Conservation (phyloP, 2,797 vertebrate species). For the Phoxinus dragarum region DNA sequence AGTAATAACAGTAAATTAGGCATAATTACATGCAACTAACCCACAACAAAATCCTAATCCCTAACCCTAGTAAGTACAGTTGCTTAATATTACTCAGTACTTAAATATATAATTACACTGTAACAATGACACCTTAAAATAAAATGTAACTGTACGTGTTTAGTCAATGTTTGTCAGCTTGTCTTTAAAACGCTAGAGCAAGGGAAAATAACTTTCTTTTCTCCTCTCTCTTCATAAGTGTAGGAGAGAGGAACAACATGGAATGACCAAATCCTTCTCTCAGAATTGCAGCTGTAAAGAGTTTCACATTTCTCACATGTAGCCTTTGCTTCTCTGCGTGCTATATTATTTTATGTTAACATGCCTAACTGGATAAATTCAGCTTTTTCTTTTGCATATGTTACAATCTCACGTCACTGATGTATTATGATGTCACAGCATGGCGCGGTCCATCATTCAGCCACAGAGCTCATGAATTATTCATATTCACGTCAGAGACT, state of each 20-base stretch:
- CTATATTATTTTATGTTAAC: not conserved
- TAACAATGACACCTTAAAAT: no score
- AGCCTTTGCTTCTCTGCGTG: not conserved
- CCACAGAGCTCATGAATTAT: conserved; percentile 54
- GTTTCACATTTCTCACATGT: not conserved
- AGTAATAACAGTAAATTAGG: no score
- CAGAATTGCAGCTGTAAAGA: not conserved
- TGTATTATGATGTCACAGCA: conserved; percentile 25
- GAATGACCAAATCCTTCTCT: not conserved
- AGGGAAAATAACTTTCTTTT: not conserved
- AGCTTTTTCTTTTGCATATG: not conserved
- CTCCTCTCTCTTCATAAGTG: not conserved
- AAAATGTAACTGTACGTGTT: not conserved
- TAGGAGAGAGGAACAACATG: conserved; percentile 1
- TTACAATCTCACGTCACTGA: not conserved
- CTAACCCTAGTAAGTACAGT: no score
- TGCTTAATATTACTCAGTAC: no score
- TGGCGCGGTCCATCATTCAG: conserved; percentile 17
- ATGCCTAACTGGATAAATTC: not conserved
- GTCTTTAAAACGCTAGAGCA: not conserved
- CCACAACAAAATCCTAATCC: no score
- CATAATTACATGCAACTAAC: no score
- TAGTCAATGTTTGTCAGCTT: not conserved
- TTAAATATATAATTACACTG: no score
- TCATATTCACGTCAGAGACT: conserved; percentile 28